phyloP scores from a whole-genome alignment of 2,113 vertebrate species.

The Toxotes jaculatrix region DNA sequence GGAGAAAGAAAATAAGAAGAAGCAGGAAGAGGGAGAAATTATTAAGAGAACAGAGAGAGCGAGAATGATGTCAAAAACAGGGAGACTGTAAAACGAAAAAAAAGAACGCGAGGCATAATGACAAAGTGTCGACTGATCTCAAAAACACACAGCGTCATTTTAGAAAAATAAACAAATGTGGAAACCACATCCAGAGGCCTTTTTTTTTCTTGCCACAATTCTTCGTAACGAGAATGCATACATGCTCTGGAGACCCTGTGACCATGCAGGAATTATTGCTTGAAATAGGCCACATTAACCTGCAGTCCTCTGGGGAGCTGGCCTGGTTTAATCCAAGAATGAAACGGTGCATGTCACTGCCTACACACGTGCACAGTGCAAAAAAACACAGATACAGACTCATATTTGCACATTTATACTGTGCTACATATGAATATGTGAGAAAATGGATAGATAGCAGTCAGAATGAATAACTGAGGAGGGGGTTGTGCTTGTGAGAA shows the following conservation, averaged over 20 bases:
- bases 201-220: constrained; percentile 7
- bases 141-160: constrained; percentile 28
- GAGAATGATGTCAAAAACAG: neutral
- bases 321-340: constrained; percentile 78
- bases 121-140: constrained; percentile 33
- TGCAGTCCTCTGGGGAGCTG: constrained; percentile 76
- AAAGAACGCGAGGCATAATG: neutral
- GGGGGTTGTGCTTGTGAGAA: too few species aligned
- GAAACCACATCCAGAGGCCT: constrained; percentile 37
- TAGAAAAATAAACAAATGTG: constrained; percentile 40
- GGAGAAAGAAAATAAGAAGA: neutral
- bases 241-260: constrained; percentile 58
- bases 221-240: constrained; percentile 13
- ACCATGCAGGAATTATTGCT: constrained; percentile 76
- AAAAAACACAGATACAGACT: constrained; percentile 35
- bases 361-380: constrained; percentile 50
- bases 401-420: neutral
- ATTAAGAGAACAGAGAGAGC: neutral
- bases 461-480: neutral
- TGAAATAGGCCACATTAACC: constrained; percentile 83
- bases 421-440: neutral
- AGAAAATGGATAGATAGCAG: neutral
- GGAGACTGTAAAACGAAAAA: neutral
- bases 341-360: constrained; percentile 43
- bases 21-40: constrained; percentile 1